Conservation (phyloP, 2,888 invertebrate species). For the Heliconius ismenius region DNA sequence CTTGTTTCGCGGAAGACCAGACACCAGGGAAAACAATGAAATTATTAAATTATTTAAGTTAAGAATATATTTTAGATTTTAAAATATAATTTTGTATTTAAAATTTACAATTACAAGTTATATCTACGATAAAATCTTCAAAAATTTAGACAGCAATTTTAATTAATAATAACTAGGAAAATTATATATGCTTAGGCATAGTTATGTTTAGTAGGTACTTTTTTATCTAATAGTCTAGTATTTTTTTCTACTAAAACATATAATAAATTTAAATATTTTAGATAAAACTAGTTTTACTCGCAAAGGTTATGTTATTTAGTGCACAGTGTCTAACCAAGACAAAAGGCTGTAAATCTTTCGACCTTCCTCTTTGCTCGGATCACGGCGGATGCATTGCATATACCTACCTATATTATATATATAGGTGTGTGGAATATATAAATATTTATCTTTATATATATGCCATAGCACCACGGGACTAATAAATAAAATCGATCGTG, state of each 20-base stretch:
- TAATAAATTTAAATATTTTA: slow-evolving; percentile 6
- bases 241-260: neutral
- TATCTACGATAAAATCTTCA: neutral
- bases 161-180: neutral
- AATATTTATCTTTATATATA: neutral
- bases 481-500: neutral
- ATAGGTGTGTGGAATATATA: neutral
- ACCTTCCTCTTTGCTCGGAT: slow-evolving; percentile 63
- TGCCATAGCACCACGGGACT: no score
- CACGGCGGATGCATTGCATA: slow-evolving; percentile 52
- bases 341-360: slow-evolving; percentile 68
- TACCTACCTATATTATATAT: neutral
- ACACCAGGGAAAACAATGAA: neutral
- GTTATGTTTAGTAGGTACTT: neutral
- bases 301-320: slow-evolving; percentile 46
- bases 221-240: neutral
- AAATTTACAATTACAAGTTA: neutral
- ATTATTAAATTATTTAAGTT: neutral
- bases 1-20: neutral
- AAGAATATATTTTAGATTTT: neutral
- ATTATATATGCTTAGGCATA: no score
- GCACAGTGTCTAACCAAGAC: slow-evolving; percentile 48
- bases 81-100: no score
- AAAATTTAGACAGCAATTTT: neutral
- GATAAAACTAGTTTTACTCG: slow-evolving; percentile 5